Evolutionary conservation across 2,888 invertebrate species (phyloP).

Genomic region (Rhopalosiphum nymphaeae): DNA sequence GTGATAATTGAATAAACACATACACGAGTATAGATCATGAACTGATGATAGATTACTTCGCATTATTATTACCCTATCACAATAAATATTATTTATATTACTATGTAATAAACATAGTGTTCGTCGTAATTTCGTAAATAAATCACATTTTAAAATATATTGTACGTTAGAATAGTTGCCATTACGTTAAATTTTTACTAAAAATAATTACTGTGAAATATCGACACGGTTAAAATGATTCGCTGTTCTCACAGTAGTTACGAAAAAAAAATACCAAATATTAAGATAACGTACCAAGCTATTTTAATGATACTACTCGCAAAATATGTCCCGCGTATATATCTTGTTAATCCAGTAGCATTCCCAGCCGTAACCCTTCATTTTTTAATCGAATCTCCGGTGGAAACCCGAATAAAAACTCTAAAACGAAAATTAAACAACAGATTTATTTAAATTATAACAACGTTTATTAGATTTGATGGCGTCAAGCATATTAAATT

Average conservation of each 20-base stretch:
- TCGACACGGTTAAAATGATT: not conserved
- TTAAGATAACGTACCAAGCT: not conserved
- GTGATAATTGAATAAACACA: not conserved
- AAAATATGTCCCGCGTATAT: not conserved
- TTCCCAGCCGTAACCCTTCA: not conserved
- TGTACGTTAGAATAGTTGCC: not conserved
- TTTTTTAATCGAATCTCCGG: not conserved
- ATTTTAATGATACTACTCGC: not conserved
- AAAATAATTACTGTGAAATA: not conserved
- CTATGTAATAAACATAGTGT: not conserved
- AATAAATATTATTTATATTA: not conserved
- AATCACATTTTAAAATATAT: not conserved
- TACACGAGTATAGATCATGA: not conserved
- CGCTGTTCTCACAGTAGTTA: not conserved
- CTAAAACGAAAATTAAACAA: conserved; percentile 5
- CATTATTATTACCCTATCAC: not conserved
- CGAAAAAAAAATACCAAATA: not conserved
- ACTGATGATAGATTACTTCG: not conserved
- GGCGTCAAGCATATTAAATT: not conserved
- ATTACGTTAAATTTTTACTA: not conserved
- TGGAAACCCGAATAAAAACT: not conserved
- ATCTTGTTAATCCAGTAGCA: not conserved
- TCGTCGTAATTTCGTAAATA: not conserved
- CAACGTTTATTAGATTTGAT: not conserved
- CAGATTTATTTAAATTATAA: not conserved